Evolutionary conservation across 1,140 invertebrate species (phyloP), one percentile per base, ranked within the genome.

Genomic region (Heliconius congener): DNA sequence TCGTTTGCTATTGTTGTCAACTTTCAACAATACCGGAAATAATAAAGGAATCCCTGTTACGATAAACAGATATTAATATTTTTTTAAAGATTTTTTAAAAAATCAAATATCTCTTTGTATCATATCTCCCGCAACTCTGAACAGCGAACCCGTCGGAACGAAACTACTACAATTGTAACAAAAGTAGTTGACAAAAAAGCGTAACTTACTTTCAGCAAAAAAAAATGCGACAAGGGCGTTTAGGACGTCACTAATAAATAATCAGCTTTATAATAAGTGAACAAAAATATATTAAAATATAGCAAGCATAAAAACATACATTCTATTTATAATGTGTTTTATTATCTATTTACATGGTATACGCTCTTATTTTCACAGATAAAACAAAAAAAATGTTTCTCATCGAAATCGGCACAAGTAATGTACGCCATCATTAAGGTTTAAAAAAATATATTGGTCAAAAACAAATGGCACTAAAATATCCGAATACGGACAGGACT

Each of bases 11-110:
- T 81, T 81, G 80, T 81, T 81, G 76, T 76, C 66, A 71, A 71
- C 37, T 80, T 76, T 75, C 80, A 81, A 81, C 80, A 81, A 81
- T 78, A 81, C 77, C 80, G 80, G 80, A 81, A 81, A 81, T 81
- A 81, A 81, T 81, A 81, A 81, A 81, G 70, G 13, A 57, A 75
- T 76, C 70, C 76, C 50, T 72, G 46, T 76, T 81, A 81, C 78
- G 80, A 81, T 76, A 78, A 78, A 73, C 80, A 75, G 76, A 81
- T 81, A 81, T 78, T 78, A 78, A 75, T 60, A 50, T 60, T 66
- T 73, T 77, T 81, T 76, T 76, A 81, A 81, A 76, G 46, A 6
- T n/a, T 71, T 78, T 78, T 81, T 42, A 76, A 81, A 81, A 81
- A 81, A 81, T 57, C 46, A 81, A 78, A 81, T 78, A 81, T 78